Base-by-base conservation (phyloP, 2,888 invertebrate genomes). In the Sussaba pulchella region DNA sequence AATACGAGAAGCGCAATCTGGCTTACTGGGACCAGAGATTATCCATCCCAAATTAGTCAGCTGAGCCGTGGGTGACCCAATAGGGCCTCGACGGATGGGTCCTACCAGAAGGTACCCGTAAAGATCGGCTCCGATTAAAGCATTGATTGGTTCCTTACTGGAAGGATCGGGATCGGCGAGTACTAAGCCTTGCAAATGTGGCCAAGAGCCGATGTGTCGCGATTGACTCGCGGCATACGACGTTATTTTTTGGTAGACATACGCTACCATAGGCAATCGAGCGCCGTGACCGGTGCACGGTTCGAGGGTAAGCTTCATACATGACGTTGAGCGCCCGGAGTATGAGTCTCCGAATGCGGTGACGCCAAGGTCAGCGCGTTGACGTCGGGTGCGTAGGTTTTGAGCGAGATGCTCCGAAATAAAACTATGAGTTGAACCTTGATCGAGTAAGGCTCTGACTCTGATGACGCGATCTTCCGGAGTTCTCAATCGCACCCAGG, bases 21-120 rank as follows among this genome's bases (percentile, higher is more conserved):
- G 5, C 1, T 54, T 19, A 4, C 6, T 64, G 14, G 72, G 41
- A 1, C 81, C 79, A 26, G 79, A 77, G 24, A 79, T 52, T 14
- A 83, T 45, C 83, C 81, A 83, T 0, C 83, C 83, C 5, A 83
- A 59, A 9, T 52, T 47, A 0, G 77, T 76, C 1, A 73, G 43
- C 69, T 79, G 81, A 2, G 72, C 82, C 1, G 72, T 78, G 2
- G 61, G 75, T 0, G 71, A 41, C 0, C 61, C 59, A 1, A 17
- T 5, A 0, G 45, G 71, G n/a, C 72, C 78, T 21, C 54, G 17
- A 10, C 19, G 10, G 1, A 82, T 26, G 0, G 72, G 59, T 6
- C 31, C 67, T 2, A 61, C 45, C 5, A 79, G 14, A 1, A 82
- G 24, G 0, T 43, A n/a, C 0, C 72, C 67, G 41, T 79, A 79